phyloP scores from a whole-genome alignment of 2,888 invertebrate species.

The Megaustenia siamemsis region DNA sequence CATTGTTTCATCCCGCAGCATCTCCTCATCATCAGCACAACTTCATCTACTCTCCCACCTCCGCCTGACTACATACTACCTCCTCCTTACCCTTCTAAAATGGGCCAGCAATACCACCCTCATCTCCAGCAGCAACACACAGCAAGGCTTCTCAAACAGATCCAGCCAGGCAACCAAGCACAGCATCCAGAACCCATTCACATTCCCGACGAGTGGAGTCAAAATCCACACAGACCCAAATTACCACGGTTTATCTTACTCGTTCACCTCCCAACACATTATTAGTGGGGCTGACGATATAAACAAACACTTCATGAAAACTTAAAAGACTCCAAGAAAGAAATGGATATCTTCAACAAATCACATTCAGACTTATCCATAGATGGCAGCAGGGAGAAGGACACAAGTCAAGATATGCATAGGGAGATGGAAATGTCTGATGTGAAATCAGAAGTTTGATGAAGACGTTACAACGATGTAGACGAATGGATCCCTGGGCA shows the following conservation, averaged over 20 bases:
- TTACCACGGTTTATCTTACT: constrained; percentile 30
- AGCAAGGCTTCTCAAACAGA: too few relatives aligned
- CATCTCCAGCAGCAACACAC: constrained; percentile 30
- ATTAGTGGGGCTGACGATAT: background rate
- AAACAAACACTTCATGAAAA: background rate
- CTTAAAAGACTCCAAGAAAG: constrained; percentile 9
- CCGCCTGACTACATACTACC: constrained; percentile 47
- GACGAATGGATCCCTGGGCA: too few relatives aligned
- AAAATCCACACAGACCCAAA: constrained; percentile 33
- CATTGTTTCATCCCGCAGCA: background rate
- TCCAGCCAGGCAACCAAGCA: constrained; percentile 31
- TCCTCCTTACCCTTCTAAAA: constrained; percentile 36
- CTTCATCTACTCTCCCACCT: constrained; percentile 39
- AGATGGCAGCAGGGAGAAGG: too few relatives aligned
- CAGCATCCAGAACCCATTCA: constrained; percentile 54
- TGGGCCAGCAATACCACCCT: constrained; percentile 36
- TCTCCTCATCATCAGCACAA: constrained; percentile 25
- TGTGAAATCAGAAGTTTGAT: too few relatives aligned
- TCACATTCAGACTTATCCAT: constrained; percentile 53
- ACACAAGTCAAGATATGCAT: too few relatives aligned
- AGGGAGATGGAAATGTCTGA: too few relatives aligned
- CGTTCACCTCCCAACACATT: background rate
- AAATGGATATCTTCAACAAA: background rate
- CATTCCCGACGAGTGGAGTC: constrained; percentile 55
- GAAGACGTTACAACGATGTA: too few relatives aligned